Base-by-base conservation (phyloP, 2,797 vertebrate species). In the Notoglanidium macrostoma region DNA sequence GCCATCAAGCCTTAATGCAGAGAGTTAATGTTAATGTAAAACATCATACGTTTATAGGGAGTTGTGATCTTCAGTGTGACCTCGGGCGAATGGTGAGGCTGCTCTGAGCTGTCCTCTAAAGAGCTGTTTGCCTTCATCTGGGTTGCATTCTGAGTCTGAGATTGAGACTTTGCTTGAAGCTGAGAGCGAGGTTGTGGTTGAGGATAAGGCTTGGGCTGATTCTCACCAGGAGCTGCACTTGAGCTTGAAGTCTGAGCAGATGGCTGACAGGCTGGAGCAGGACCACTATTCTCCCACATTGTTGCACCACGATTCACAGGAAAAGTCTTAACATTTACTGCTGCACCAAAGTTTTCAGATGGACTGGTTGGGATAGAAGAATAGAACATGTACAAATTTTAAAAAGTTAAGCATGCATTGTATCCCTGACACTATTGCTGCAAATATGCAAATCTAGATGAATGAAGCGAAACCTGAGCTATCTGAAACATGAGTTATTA, bases 31-130 rank as follows among this genome's bases (percentile, higher is more conserved):
- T 67, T 82, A 35, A 40, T 77, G 12, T 63, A 35, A 73, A 40
- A 86, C 68, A 11, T 80, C 88, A 40, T 90, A 96, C 96, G 92
- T 94, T 96, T 96, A 72, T 72, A 94, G 0, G 93, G 93, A 8
- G 85, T 40, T 3, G 1, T 3, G 10, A 93, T 92, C 68, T 87
- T 94, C 81, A 95, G 55, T 0, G 59, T 61, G 0, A 81, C 90
- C 86, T 12, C 92, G 0, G 93, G 89, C 14, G 93, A 93, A 2
- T 87, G 68, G 0, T 92, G 91, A 0, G 89, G 65, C 21, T 85
- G 90, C 85, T 94, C 94, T 29, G 89, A n/a, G 89, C 92, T 90
- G 32, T 90, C 76, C 2, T 90, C 84, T 86, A 90, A 84, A 85
- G 87, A 0, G 80, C 15, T 1, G 86, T 68, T 0, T 44, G 84